Conservation (phyloP, 2,888 invertebrate genomes). For the Drosophila picticornis region DNA sequence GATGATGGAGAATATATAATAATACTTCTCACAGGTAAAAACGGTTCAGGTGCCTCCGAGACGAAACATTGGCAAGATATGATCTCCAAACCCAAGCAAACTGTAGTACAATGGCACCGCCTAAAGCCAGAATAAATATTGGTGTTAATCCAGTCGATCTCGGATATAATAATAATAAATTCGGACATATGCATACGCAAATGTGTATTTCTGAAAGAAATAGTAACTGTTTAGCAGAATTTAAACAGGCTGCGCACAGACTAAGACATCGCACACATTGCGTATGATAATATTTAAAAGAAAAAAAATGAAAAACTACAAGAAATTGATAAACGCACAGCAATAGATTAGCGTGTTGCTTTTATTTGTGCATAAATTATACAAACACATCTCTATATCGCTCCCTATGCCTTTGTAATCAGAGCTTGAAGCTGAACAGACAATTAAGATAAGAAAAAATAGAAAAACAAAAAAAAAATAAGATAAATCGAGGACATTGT, state of each 20-base stretch:
- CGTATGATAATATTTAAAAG: constrained; percentile 4
- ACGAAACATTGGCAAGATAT: constrained; percentile 99
- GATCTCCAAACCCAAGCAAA: constrained; percentile 98
- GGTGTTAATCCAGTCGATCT: constrained; percentile 8
- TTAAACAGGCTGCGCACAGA: constrained; percentile 13
- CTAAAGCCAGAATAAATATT: constrained; percentile 93
- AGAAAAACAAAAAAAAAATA: neutral
- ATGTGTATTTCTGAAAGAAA: constrained; percentile 23
- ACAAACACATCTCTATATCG: constrained; percentile 16
- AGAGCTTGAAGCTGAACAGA: constrained; percentile 27
- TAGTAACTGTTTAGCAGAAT: constrained; percentile 10
- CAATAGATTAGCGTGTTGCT: constrained; percentile 13
- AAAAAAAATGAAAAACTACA: neutral
- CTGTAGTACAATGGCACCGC: constrained; percentile 98
- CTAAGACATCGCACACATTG: constrained; percentile 17
- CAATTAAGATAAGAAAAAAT: neutral
- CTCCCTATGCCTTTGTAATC: constrained; percentile 26
- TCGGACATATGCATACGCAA: constrained; percentile 16
- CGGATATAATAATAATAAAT: constrained; percentile 3
- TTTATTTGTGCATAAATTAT: constrained; percentile 23
- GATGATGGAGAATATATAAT: neutral
- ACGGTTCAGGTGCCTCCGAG: constrained; percentile 97
- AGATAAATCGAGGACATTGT: neutral
- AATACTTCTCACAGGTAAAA: constrained; percentile 88
- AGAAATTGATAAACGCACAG: constrained; percentile 7